Evolutionary conservation across 2,113 vertebrate genomes (phyloP).

Genomic region (Ahaetulla prasina): DNA sequence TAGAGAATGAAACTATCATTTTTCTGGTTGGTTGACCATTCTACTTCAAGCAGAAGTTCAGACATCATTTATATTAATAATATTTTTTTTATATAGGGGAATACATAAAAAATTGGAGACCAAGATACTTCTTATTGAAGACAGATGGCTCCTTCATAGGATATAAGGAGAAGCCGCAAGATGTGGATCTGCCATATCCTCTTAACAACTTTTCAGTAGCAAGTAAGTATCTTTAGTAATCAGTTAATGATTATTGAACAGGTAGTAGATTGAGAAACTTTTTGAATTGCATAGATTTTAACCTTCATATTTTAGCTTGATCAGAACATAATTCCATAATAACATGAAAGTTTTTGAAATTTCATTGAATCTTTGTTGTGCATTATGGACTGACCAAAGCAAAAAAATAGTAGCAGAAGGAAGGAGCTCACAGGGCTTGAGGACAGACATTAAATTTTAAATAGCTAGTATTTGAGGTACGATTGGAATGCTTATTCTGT

Average conservation of each 20-base stretch:
- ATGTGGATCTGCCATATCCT: constrained; percentile 94
- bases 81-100: constrained; percentile 77
- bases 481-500: neutral
- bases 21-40: neutral
- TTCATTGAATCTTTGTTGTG: neutral
- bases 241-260: constrained; percentile 1
- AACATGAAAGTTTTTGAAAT: neutral
- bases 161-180: constrained; percentile 98
- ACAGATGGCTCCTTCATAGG: constrained; percentile 98
- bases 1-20: neutral
- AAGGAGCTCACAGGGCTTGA: neutral
- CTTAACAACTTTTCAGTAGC: constrained; percentile 99
- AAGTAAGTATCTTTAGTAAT: constrained; percentile 77
- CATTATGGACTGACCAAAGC: neutral
- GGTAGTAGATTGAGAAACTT: neutral
- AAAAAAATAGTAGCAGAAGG: neutral
- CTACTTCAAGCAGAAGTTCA: constrained; percentile 27
- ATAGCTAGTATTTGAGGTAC: neutral
- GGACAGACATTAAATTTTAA: neutral
- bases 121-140: constrained; percentile 95
- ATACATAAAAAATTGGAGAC: constrained; percentile 99
- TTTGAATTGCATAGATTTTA: neutral
- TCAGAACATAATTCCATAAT: neutral
- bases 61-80: constrained; percentile 52
- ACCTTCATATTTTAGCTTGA: neutral